Conservation (phyloP, 2,888 invertebrate species). For the Tipula confusa region DNA sequence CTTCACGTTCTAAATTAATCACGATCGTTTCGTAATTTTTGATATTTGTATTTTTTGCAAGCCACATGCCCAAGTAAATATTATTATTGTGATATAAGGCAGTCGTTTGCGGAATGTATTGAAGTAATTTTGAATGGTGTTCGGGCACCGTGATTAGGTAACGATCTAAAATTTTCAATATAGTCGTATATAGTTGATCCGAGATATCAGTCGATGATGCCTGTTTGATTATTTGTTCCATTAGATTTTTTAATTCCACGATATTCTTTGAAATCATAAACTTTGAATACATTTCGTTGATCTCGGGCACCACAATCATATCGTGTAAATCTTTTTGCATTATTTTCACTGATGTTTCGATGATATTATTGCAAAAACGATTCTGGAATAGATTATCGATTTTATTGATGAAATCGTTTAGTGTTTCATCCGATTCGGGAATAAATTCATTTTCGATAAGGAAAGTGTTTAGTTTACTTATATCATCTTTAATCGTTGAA, state of each 20-base stretch:
- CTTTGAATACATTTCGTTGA: slow-evolving; percentile 34
- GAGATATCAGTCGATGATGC: slow-evolving; percentile 44
- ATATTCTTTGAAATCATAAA: slow-evolving; percentile 47
- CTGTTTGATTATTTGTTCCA: slow-evolving; percentile 46
- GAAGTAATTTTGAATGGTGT: slow-evolving; percentile 72
- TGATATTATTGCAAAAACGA: slow-evolving; percentile 67
- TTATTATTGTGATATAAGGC: slow-evolving; percentile 90
- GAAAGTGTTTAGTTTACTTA: slow-evolving; percentile 61
- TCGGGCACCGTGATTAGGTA: slow-evolving; percentile 75
- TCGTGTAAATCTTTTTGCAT: slow-evolving; percentile 79
- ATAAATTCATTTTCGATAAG: slow-evolving; percentile 58
- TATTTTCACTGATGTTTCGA: slow-evolving; percentile 63
- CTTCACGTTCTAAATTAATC: slow-evolving; percentile 65
- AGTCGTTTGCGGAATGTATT: slow-evolving; percentile 80
- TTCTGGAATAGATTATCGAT: slow-evolving; percentile 72
- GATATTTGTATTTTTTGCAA: slow-evolving; percentile 56
- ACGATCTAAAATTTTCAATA: slow-evolving; percentile 67
- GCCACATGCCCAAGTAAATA: slow-evolving; percentile 78
- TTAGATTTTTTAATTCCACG: slow-evolving; percentile 46
- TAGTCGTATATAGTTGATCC: slow-evolving; percentile 64
- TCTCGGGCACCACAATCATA: slow-evolving; percentile 53
- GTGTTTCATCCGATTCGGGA: slow-evolving; percentile 52
- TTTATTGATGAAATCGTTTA: slow-evolving; percentile 66
- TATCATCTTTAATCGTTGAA: slow-evolving; percentile 62
- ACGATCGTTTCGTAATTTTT: slow-evolving; percentile 57